Percentiles rank a stretch among this genome's conserved stretches.
Conservation (phyloP, 2,113 vertebrate genomes). For the Mus pahari region DNA sequence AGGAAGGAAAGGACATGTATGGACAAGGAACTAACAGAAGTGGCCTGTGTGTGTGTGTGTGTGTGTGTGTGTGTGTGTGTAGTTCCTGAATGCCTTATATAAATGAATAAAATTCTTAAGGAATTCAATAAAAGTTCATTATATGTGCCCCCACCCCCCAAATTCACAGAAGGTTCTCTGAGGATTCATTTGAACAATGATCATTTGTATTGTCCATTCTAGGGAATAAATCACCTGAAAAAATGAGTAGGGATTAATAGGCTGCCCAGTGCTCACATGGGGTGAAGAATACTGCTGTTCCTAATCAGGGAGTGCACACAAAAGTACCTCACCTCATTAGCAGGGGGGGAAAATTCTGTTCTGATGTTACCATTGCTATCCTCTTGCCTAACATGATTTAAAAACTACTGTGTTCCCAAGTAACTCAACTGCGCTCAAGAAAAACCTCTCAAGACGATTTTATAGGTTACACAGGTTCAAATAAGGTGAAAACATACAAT, state of each 20-base stretch:
- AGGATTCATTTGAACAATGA: background rate
- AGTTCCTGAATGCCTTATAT: too few species aligned
- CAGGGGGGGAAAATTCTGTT: background rate
- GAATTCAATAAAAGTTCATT: background rate
- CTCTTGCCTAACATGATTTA: background rate
- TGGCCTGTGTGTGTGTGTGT: too few species aligned
- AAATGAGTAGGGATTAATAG: background rate
- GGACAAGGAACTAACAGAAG: too few species aligned
- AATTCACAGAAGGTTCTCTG: background rate
- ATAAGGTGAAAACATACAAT: conserved; percentile 6
- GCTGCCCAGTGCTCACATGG: background rate
- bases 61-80: too few species aligned
- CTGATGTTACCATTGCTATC: background rate
- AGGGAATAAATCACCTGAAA: background rate
- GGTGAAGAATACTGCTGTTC: background rate
- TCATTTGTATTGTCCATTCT: background rate
- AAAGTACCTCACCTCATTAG: background rate
- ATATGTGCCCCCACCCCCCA: background rate
- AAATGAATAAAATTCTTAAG: background rate
- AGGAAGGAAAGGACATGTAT: background rate
- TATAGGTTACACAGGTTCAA: background rate
- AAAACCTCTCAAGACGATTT: background rate
- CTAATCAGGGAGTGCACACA: background rate
- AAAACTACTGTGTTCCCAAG: background rate
- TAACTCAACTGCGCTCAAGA: background rate